A percentile compares a stretch with the other conserved stretches of the same genome.
Evolutionary conservation across 2,888 invertebrate genomes (phyloP).

Genomic region (Drosophila neotestacea): DNA sequence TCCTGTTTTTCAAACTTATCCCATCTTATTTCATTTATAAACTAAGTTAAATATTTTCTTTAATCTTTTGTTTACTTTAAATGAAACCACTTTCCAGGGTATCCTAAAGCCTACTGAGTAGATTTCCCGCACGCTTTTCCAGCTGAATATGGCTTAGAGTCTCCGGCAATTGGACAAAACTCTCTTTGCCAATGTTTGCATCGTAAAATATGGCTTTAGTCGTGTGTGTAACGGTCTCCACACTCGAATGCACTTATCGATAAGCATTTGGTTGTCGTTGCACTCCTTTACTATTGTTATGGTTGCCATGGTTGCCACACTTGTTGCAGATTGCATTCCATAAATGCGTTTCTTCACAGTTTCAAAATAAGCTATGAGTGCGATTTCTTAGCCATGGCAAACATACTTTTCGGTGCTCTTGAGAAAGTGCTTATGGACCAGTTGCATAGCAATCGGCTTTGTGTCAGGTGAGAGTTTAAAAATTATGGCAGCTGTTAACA

Average conservation of each 20-base stretch:
- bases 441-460: conserved; percentile 36
- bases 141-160: conserved; percentile 9
- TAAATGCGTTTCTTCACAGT: neutral
- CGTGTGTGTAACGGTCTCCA: conserved; percentile 33
- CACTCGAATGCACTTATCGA: conserved; percentile 43
- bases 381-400: conserved; percentile 23
- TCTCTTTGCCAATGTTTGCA: conserved; percentile 59
- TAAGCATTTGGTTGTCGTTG: conserved; percentile 26
- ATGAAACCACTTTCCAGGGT: conserved; percentile 2
- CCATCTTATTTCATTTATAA: neutral
- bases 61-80: neutral
- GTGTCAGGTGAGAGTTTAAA: conserved; percentile 1
- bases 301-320: conserved; percentile 50
- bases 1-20: too few relatives aligned
- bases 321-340: conserved; percentile 46
- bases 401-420: conserved; percentile 28
- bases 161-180: conserved; percentile 41
- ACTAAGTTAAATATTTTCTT: neutral
- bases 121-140: neutral
- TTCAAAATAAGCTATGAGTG: neutral
- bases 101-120: neutral
- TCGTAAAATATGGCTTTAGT: conserved; percentile 71
- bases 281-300: conserved; percentile 12
- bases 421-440: conserved; percentile 6
- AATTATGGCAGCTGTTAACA: neutral